Conservation (phyloP, 1,140 invertebrate species). For the Caenorhabditis tropicalis region DNA sequence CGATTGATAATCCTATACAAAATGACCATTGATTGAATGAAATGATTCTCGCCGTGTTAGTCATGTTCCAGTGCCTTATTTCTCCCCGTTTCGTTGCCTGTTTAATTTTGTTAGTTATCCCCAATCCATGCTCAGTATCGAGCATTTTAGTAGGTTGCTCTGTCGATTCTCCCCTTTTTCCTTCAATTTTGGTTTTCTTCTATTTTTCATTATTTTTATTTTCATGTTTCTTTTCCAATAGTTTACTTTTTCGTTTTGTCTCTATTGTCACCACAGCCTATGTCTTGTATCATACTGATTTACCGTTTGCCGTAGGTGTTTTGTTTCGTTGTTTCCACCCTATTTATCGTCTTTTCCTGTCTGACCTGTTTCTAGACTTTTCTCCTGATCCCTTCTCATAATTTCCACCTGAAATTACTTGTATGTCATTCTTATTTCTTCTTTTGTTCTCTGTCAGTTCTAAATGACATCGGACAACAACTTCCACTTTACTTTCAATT, state of each 20-base stretch:
- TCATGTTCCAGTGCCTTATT: neutral
- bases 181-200: too few relatives aligned
- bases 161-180: neutral
- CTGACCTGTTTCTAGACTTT: neutral
- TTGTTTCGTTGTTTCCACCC: neutral
- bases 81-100: neutral
- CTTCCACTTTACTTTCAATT: constrained; percentile 9
- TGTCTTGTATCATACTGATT: constrained; percentile 34
- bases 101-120: neutral
- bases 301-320: constrained; percentile 29
- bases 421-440: constrained; percentile 14
- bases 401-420: constrained; percentile 5
- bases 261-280: constrained; percentile 13
- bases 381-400: neutral
- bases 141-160: neutral
- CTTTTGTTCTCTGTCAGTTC: neutral
- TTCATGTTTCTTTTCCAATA: constrained; percentile 3
- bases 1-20: neutral
- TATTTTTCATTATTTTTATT: neutral
- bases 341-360: neutral
- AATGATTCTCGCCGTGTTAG: neutral
- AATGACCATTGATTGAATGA: neutral
- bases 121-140: neutral
- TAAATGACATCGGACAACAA: neutral
- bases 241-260: neutral